Conservation (phyloP, 2,797 vertebrate species). For the Labeo calbasu region DNA sequence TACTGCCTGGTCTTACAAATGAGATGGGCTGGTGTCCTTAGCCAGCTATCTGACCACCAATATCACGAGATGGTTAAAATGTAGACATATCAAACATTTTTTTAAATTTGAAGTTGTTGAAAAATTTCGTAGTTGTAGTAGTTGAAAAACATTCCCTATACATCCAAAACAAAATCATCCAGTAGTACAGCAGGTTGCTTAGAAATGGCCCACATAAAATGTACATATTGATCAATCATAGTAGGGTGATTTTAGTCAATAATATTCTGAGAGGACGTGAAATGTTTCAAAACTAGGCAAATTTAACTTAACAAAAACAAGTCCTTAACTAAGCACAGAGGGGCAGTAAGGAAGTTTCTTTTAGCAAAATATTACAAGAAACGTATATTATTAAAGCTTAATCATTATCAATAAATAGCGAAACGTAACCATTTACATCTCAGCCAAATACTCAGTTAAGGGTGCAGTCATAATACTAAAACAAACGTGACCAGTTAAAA, state of each 20-base stretch:
- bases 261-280: not conserved
- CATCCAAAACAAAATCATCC: not conserved
- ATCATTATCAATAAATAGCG: not conserved
- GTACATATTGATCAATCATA: not conserved
- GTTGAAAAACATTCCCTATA: not conserved
- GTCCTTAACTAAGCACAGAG: conserved; percentile 22
- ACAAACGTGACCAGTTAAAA: not conserved
- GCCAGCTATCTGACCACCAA: not conserved
- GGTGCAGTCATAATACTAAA: not conserved
- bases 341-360: not conserved
- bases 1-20: not conserved
- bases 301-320: not conserved
- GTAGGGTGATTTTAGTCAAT: not conserved
- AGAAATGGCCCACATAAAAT: not conserved
- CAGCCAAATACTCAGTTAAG: not conserved
- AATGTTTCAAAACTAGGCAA: not conserved
- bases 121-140: not conserved
- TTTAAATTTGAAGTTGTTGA: not conserved
- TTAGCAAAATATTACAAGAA: not conserved
- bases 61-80: not conserved
- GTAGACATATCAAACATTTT: not conserved
- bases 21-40: not conserved
- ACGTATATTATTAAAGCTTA: not conserved
- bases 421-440: no score
- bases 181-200: not conserved